Conservation (phyloP, 2,888 invertebrate genomes). For the Drosophila mercatorum region DNA sequence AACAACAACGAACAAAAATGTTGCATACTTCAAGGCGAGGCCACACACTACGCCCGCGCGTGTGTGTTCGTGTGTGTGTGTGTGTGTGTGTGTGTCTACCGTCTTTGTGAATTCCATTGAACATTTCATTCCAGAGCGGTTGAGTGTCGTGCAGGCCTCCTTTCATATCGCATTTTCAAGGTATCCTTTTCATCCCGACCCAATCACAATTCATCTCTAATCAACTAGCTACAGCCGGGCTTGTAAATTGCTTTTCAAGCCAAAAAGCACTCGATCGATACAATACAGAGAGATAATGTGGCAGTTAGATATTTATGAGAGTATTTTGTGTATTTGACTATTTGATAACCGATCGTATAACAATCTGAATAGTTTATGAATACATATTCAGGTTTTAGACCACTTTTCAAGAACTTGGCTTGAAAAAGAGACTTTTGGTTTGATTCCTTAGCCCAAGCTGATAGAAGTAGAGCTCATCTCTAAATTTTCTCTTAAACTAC, state of each 20-base stretch:
- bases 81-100: slow-evolving; percentile 3
- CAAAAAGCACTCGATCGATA: not conserved
- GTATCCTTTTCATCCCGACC: slow-evolving; percentile 2
- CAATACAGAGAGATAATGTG: not conserved
- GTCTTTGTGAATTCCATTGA: slow-evolving; percentile 47
- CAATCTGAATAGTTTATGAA: not conserved
- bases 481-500: too few relatives aligned
- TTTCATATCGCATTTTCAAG: slow-evolving; percentile 5
- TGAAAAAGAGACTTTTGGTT: not conserved
- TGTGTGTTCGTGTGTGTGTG: slow-evolving; percentile 16
- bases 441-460: too few relatives aligned
- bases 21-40: slow-evolving; percentile 57
- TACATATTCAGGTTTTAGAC: not conserved
- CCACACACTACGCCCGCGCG: slow-evolving; percentile 1
- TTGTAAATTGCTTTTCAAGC: not conserved
- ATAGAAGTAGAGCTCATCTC: too few relatives aligned
- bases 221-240: not conserved
- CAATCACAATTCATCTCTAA: slow-evolving; percentile 12
- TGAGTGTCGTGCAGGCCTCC: slow-evolving; percentile 9
- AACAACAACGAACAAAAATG: slow-evolving; percentile 35
- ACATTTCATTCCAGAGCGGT: slow-evolving; percentile 29
- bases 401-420: not conserved
- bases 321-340: not conserved
- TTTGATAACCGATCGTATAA: not conserved
- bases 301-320: not conserved